Evolutionary conservation across 2,113 vertebrate species (phyloP).

Genomic region (Blennius ocellaris): DNA sequence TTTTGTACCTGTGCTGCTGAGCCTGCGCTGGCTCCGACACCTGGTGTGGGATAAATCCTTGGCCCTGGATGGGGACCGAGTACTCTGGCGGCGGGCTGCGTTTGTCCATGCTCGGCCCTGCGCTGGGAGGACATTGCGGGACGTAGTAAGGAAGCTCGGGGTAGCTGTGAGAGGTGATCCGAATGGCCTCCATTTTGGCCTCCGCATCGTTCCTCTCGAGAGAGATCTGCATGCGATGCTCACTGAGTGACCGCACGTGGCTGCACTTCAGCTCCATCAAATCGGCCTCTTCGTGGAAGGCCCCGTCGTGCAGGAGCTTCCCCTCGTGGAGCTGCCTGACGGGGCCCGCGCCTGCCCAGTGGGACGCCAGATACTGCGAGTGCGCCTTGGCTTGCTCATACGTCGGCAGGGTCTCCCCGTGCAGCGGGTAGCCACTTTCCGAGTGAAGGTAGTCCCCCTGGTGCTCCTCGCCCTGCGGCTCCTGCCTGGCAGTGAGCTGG

Average conservation of each 20-base stretch:
- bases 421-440: conserved; percentile 89
- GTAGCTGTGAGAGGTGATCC: conserved; percentile 93
- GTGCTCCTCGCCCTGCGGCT: conserved; percentile 98
- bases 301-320: conserved; percentile 69
- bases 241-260: conserved; percentile 94
- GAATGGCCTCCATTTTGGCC: conserved; percentile 83
- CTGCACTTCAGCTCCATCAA: conserved; percentile 89
- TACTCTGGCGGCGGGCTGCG: conserved; percentile 92
- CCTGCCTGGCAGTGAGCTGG: conserved; percentile 93
- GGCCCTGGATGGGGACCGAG: conserved; percentile 81
- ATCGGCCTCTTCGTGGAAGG: conserved; percentile 84
- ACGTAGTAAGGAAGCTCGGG: conserved; percentile 90
- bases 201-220: conserved; percentile 89
- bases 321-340: conserved; percentile 61
- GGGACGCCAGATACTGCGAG: conserved; percentile 90
- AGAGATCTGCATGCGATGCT: conserved; percentile 93
- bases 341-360: conserved; percentile 75
- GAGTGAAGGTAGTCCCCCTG: conserved; percentile 91
- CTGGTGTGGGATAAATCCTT: conserved; percentile 83
- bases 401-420: conserved; percentile 93
- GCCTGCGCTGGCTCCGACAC: conserved; percentile 86
- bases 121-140: conserved; percentile 65
- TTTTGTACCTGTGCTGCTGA: conserved; percentile 91
- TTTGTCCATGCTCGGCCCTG: conserved; percentile 70
- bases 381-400: conserved; percentile 97